Percentiles rank a stretch among this genome's conserved stretches.
Evolutionary conservation across 2,888 invertebrate species (phyloP).

Genomic region (Xiphydria camelus): DNA sequence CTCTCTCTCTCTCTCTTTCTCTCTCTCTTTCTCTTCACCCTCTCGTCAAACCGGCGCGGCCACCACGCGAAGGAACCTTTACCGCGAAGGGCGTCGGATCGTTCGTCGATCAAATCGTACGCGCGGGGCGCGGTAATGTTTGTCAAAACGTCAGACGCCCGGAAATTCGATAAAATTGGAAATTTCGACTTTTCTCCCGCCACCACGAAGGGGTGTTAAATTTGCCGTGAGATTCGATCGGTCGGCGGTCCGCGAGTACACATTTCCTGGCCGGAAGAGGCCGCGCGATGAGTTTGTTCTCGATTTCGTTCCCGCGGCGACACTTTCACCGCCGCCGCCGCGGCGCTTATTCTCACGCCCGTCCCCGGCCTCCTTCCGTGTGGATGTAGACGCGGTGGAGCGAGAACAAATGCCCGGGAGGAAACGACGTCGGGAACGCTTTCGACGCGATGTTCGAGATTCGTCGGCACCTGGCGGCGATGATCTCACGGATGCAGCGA

Average conservation of each 20-base stretch:
- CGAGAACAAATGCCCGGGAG: no score
- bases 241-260: slow-evolving; percentile 38
- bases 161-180: slow-evolving; percentile 54
- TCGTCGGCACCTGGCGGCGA: no score
- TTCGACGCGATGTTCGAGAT: no score
- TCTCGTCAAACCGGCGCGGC: no score
- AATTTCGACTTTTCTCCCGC: slow-evolving; percentile 41
- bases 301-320: slow-evolving; percentile 19
- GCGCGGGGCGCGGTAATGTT: slow-evolving; percentile 30
- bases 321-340: slow-evolving; percentile 6
- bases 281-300: slow-evolving; percentile 18
- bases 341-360: slow-evolving; percentile 11
- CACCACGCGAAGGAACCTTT: no score
- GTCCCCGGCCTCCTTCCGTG: no score
- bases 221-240: slow-evolving; percentile 58
- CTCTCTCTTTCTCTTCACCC: slow-evolving; percentile 10
- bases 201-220: slow-evolving; percentile 50
- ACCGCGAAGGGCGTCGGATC: no score
- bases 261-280: slow-evolving; percentile 51
- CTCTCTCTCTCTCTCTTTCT: slow-evolving; percentile 1
- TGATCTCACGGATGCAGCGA: no score
- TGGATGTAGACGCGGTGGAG: no score
- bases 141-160: slow-evolving; percentile 42
- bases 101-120: background rate
- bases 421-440: no score